These are phyloP conservation scores for Drosophila erecta DNA, from an alignment of 1,140 invertebrate species.

Conservation along the genomic window DNA sequence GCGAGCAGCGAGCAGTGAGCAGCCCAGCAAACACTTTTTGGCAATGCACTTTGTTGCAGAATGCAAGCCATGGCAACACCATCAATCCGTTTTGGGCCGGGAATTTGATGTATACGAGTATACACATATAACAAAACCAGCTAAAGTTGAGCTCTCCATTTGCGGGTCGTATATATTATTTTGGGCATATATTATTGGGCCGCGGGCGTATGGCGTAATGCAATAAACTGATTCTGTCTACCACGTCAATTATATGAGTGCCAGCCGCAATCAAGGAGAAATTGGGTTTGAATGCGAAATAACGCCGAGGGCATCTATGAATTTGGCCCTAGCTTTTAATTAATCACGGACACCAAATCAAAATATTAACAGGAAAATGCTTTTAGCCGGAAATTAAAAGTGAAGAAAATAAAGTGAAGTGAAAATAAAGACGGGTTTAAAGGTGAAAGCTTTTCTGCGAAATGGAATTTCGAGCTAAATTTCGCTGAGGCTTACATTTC, in stretches of 20 bases:
- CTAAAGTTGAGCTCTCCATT: slow-evolving; percentile 10
- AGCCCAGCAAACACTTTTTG: slow-evolving; percentile 42
- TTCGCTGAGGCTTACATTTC: not conserved
- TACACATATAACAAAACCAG: slow-evolving; percentile 9
- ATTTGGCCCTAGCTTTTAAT: not conserved
- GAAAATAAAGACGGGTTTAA: not conserved
- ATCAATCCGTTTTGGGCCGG: slow-evolving; percentile 17
- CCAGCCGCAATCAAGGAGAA: slow-evolving; percentile 34
- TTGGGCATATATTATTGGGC: slow-evolving; percentile 21
- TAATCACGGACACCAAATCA: not conserved
- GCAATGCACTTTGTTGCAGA: slow-evolving; percentile 49
- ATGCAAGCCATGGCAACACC: slow-evolving; percentile 37
- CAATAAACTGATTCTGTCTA: slow-evolving; percentile 49
- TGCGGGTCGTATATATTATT: not conserved
- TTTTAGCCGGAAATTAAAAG: slow-evolving; percentile 1
- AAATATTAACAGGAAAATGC: slow-evolving; percentile 12
- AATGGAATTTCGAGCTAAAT: not conserved
- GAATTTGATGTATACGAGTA: slow-evolving; percentile 27
- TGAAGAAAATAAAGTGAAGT: not conserved
- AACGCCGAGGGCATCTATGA: not conserved
- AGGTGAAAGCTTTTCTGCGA: not conserved
- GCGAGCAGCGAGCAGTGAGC: slow-evolving; percentile 16
- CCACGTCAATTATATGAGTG: not conserved
- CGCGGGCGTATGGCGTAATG: slow-evolving; percentile 48
- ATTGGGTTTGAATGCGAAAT: slow-evolving; percentile 14